Percentiles rank a stretch among this genome's conserved stretches.
These are phyloP conservation scores for Drosophila longiperda DNA, from an alignment of 2,888 invertebrate genomes.

Conservation along the genomic window DNA sequence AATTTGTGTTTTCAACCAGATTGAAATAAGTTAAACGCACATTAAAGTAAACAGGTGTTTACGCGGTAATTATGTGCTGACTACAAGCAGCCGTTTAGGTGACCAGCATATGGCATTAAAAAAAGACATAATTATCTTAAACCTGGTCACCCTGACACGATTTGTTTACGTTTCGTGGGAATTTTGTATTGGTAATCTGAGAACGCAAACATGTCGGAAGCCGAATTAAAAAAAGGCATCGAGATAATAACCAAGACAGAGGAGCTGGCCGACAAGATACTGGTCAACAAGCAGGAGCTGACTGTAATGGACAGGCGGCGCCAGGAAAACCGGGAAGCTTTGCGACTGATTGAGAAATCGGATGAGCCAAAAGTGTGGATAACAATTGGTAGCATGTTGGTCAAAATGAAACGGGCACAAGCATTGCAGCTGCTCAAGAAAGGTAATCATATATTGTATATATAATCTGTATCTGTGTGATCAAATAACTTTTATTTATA, in stretches of 20 bases:
- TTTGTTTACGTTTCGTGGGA: conserved; percentile 40
- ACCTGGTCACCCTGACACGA: conserved; percentile 30
- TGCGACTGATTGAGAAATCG: conserved; percentile 79
- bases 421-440: conserved; percentile 82
- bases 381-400: conserved; percentile 83
- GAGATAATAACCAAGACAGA: conserved; percentile 83
- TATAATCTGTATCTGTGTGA: neutral
- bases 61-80: neutral
- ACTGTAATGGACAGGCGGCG: conserved; percentile 82
- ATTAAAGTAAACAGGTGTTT: neutral
- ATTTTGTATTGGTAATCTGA: neutral
- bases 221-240: conserved; percentile 70
- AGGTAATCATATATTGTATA: conserved; percentile 60
- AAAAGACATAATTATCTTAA: neutral
- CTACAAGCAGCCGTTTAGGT: conserved; percentile 35
- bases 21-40: conserved; percentile 1
- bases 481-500: conserved; percentile 39
- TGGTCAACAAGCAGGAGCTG: conserved; percentile 83
- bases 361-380: conserved; percentile 83
- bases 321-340: conserved; percentile 82
- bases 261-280: conserved; percentile 83
- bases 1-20: neutral
- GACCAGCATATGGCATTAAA: neutral
- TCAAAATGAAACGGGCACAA: conserved; percentile 78
- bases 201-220: conserved; percentile 49